Evolutionary conservation across 2,797 vertebrate genomes (phyloP).

Genomic region (Amphiprion clarkii): DNA sequence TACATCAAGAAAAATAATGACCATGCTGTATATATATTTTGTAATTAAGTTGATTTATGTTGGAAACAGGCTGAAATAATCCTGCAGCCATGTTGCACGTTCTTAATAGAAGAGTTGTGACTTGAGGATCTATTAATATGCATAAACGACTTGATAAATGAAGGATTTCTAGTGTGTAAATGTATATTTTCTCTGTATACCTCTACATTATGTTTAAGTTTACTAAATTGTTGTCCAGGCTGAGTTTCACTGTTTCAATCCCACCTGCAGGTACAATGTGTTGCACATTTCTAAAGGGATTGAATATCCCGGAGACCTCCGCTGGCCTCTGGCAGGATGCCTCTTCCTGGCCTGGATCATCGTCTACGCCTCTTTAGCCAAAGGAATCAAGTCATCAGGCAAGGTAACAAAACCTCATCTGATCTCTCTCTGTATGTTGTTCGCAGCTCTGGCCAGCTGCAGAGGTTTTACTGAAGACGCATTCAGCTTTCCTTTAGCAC

Average conservation of each 20-base stretch:
- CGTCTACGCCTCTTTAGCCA: slow-evolving; percentile 95
- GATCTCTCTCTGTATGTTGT: background rate
- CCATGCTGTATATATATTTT: background rate
- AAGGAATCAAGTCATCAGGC: slow-evolving; percentile 99
- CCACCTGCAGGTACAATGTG: slow-evolving; percentile 91
- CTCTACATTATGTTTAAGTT: background rate
- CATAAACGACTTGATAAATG: background rate
- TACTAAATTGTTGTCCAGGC: background rate
- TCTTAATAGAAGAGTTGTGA: background rate
- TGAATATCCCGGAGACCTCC: slow-evolving; percentile 95
- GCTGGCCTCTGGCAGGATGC: slow-evolving; percentile 94
- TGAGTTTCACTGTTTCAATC: slow-evolving; percentile 19
- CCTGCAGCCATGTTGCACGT: background rate
- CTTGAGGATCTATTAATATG: background rate
- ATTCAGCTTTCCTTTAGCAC: background rate
- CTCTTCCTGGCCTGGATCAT: slow-evolving; percentile 96
- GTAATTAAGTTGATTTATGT: background rate
- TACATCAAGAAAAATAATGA: background rate
- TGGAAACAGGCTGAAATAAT: background rate
- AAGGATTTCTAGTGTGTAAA: background rate
- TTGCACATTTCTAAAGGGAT: slow-evolving; percentile 98
- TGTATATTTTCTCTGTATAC: background rate
- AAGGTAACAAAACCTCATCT: slow-evolving; percentile 84
- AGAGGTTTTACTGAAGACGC: background rate
- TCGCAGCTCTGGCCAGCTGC: background rate